Conservation (phyloP, 2,797 vertebrate species). For the Peromyscus nudipes region DNA sequence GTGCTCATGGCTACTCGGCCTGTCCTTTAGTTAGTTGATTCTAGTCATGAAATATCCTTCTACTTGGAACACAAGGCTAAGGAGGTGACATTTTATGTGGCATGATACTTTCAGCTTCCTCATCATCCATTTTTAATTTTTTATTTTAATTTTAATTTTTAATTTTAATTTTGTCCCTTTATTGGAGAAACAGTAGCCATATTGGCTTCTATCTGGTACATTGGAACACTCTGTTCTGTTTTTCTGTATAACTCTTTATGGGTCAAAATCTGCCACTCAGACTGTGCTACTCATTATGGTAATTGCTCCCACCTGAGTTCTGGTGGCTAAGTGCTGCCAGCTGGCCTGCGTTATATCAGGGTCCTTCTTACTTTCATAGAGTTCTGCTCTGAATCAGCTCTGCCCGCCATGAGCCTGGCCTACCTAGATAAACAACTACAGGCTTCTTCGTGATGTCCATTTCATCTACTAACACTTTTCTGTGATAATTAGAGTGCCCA, state of each 20-base stretch:
- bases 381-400: conserved; percentile 56
- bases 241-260: background rate
- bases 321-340: conserved; percentile 24
- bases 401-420: background rate
- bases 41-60: background rate
- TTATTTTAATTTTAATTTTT: background rate
- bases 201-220: background rate
- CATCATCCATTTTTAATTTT: background rate
- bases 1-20: background rate
- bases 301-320: conserved; percentile 76
- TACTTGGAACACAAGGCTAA: background rate
- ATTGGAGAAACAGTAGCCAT: background rate
- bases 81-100: background rate
- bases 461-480: background rate
- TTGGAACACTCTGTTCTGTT: background rate
- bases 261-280: conserved; percentile 20
- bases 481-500: background rate
- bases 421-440: background rate
- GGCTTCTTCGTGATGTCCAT: background rate
- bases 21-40: background rate
- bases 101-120: background rate
- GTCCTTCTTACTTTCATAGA: background rate
- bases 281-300: conserved; percentile 20
- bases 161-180: background rate
- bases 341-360: background rate